Conservation (phyloP, 2,888 invertebrate species). For the Sericinus montela region DNA sequence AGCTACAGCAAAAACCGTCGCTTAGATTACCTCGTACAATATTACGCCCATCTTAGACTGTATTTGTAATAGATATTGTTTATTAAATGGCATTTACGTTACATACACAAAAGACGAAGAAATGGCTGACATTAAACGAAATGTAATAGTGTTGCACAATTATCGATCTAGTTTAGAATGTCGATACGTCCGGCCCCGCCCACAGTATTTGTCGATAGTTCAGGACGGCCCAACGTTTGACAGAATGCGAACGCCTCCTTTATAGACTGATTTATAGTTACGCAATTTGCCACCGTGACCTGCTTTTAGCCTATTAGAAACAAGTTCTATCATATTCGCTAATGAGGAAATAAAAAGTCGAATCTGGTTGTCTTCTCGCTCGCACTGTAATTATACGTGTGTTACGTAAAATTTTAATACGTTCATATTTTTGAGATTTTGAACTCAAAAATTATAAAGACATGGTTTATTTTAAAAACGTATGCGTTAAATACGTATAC, state of each 20-base stretch:
- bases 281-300: constrained; percentile 27
- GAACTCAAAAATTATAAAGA: too few species aligned
- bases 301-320: constrained; percentile 18
- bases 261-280: constrained; percentile 29
- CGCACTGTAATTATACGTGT: constrained; percentile 5
- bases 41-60: too few species aligned
- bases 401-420: not conserved
- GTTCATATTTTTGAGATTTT: too few species aligned
- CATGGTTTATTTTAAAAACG: too few species aligned
- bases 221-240: constrained; percentile 22
- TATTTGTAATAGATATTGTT: too few species aligned
- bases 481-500: too few species aligned
- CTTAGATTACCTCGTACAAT: too few species aligned
- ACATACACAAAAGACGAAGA: too few species aligned
- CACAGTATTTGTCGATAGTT: constrained; percentile 26
- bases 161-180: constrained; percentile 16
- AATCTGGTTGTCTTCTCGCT: constrained; percentile 11
- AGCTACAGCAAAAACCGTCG: too few species aligned
- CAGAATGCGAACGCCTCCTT: constrained; percentile 28
- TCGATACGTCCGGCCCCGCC: constrained; percentile 32
- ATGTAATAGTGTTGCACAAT: constrained; percentile 14
- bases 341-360: constrained; percentile 13
- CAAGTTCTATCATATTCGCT: constrained; percentile 12
- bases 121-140: not conserved
- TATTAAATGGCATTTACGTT: too few species aligned